Evolutionary conservation across 1,140 invertebrate genomes (phyloP).

Genomic region (Ooceraea biroi): DNA sequence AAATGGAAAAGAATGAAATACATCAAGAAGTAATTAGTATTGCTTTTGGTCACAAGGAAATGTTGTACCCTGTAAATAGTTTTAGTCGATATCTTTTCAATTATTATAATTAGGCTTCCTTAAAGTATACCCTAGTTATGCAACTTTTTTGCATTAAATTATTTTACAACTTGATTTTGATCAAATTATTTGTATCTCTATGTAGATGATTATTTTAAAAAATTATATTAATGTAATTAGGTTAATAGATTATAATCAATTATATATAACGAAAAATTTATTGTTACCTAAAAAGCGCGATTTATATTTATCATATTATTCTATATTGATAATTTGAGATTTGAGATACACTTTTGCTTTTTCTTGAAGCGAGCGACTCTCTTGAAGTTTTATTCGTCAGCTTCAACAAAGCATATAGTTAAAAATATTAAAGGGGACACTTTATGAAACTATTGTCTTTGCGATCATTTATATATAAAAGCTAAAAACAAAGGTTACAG

Average conservation of each 20-base stretch:
- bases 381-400: not conserved
- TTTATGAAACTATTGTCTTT: not conserved
- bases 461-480: not conserved
- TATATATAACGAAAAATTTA: no score
- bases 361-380: not conserved
- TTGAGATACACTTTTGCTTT: constrained; percentile 2
- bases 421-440: not conserved
- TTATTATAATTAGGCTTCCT: not conserved
- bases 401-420: not conserved
- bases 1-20: constrained; percentile 7
- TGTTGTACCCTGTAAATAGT: constrained; percentile 41
- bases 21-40: constrained; percentile 13
- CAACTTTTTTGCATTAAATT: constrained; percentile 15
- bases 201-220: constrained; percentile 23
- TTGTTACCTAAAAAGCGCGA: not conserved
- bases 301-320: not conserved
- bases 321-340: constrained; percentile 37
- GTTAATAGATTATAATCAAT: not conserved
- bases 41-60: not conserved
- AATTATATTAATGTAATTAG: not conserved
- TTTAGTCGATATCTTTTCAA: not conserved
- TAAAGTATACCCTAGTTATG: not conserved
- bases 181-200: not conserved
- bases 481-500: not conserved
- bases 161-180: constrained; percentile 27